Percentiles rank a stretch among this genome's conserved stretches.
phyloP scores from a whole-genome alignment of 92 coral and sea anemone species.

The Zoanthus solanderi region DNA sequence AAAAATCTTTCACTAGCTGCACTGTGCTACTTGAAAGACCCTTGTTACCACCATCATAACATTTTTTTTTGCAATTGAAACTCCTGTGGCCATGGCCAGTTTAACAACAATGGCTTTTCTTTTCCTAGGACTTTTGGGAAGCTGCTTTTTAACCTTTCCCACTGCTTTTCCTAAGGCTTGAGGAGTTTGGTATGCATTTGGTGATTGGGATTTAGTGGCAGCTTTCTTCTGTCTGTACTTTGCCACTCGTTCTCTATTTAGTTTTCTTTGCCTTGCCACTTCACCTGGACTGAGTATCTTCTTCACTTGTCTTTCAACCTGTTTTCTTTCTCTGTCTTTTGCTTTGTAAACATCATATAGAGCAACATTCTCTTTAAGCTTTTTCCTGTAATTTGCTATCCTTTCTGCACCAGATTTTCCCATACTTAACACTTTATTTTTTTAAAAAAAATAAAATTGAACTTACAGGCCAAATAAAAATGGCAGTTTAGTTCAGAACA shows the following conservation, averaged over 20 bases:
- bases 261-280: not conserved
- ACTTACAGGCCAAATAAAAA: not conserved
- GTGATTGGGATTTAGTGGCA: too few species aligned
- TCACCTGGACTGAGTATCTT: slow-evolving; percentile 10
- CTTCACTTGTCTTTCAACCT: not conserved
- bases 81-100: not conserved
- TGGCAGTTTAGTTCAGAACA: not conserved
- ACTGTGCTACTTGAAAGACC: slow-evolving; percentile 35
- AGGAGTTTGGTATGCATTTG: slow-evolving; percentile 1
- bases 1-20: slow-evolving; percentile 31
- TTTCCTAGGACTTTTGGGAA: slow-evolving; percentile 28
- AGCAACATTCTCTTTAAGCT: not conserved
- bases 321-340: slow-evolving; percentile 25
- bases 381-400: slow-evolving; percentile 13
- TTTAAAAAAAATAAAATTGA: not conserved
- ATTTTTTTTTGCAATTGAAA: slow-evolving; percentile 7
- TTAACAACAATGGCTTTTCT: slow-evolving; percentile 7
- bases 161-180: slow-evolving; percentile 22
- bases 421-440: not conserved
- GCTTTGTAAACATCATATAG: slow-evolving; percentile 13
- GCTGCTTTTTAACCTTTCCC: not conserved
- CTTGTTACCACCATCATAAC: not conserved
- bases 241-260: slow-evolving; percentile 1
- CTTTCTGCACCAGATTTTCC: slow-evolving; percentile 28
- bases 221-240: not conserved